Base-by-base conservation (phyloP, 2,888 invertebrate genomes). In the Sipha maydis region DNA sequence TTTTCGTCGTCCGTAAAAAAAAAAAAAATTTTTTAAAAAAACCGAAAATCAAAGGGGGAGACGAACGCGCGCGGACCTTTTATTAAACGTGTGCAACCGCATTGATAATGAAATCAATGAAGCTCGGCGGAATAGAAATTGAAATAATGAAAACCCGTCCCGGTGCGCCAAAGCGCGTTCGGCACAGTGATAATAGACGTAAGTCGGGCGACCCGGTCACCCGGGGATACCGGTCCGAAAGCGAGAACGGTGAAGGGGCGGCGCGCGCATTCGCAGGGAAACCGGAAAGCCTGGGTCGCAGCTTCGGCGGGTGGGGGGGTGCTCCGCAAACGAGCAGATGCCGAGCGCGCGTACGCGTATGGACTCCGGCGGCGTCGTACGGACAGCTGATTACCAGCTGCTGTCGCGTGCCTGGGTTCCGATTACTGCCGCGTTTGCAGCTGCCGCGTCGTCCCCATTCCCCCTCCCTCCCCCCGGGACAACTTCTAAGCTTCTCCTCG, bases 361-460 rank as follows among this genome's bases (percentile, higher is more conserved):
- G 19, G 17, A 61, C 61, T 25, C 75, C 8, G n/a, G 31, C 56
- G 75, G 61, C 73, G 56, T 48, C 54, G 34, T 54, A 38, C 78
- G 73, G 86, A 80, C 86, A 86, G 86, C 86, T 86, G 86, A 86
- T 86, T 61, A 86, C 71, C 86, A 86, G 86, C 86, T 86, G 86
- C 86, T 73, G 86, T 86, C 86, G 86, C 86, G 86, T 86, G 86
- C 86, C 86, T 31, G 71, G 54, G 86, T 86, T 86, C 86, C 86
- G 86, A 86, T 86, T 86, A 86, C 86, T 56, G 61, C 48, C 48
- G 48, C 76, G 84, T 85, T 86, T 80, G 86, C 86, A 86, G 86
- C 86, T 86, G 86, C 38, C 73, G 56, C 56, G 31, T 11, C 17
- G 19, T 4, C 56, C 56, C 38, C n/a, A n/a, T n/a, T 73, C 31